Conservation (phyloP, 2,797 vertebrate species). For the Mallotus villosus region DNA sequence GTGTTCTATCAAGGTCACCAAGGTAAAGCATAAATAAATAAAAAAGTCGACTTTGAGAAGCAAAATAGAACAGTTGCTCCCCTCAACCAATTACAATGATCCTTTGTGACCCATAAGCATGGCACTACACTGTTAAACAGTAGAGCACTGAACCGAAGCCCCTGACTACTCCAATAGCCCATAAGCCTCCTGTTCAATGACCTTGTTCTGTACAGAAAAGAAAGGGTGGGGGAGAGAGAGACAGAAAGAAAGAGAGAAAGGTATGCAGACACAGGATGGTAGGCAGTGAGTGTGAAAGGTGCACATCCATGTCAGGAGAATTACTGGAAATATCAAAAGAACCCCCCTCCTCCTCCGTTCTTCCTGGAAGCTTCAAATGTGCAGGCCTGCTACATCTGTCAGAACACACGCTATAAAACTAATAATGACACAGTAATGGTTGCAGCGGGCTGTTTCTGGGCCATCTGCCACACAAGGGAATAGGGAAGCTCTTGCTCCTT, state of each 20-base stretch:
- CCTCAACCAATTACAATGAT: constrained; percentile 19
- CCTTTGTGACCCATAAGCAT: constrained; percentile 25
- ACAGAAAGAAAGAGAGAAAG: neutral
- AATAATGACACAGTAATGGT: constrained; percentile 37
- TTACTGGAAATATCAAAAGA: constrained; percentile 21
- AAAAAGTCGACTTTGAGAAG: neutral
- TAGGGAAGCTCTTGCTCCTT: constrained; percentile 11
- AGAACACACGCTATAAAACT: constrained; percentile 25
- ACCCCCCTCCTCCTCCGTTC: neutral
- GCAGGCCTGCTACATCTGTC: constrained; percentile 21
- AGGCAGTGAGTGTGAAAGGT: neutral
- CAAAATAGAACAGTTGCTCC: neutral
- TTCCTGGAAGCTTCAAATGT: constrained; percentile 20
- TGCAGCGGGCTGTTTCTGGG: constrained; percentile 27
- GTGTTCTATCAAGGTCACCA: constrained; percentile 1
- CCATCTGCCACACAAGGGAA: constrained; percentile 33
- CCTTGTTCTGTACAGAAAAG: constrained; percentile 20
- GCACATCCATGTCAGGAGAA: constrained; percentile 6
- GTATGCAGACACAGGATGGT: neutral
- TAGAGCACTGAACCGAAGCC: constrained; percentile 3
- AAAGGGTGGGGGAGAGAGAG: constrained; percentile 2
- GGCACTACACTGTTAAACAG: constrained; percentile 17
- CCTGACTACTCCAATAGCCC: constrained; percentile 19
- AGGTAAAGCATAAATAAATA: neutral
- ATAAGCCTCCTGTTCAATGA: constrained; percentile 25